phyloP scores from a whole-genome alignment of 2,113 vertebrate genomes.

The Hyperoodon ampullatus region DNA sequence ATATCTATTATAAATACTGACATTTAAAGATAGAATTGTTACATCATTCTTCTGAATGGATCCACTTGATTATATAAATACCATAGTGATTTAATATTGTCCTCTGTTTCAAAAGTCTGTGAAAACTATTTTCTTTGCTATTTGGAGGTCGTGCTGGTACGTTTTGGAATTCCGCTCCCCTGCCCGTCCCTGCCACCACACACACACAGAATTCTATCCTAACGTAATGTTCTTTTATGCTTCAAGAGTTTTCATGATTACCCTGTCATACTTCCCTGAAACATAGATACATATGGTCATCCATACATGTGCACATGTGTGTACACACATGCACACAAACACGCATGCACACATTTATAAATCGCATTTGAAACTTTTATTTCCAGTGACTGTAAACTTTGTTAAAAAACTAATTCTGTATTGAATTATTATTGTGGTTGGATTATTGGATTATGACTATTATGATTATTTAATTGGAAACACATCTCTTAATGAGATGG shows the following conservation, averaged over 20 bases:
- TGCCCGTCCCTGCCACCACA: too few relatives aligned
- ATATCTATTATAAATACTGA: neutral
- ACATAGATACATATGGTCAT: neutral
- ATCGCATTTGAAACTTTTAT: neutral
- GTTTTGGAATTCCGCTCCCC: neutral
- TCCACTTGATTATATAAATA: neutral
- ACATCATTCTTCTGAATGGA: neutral
- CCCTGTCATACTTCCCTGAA: neutral
- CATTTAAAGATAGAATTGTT: neutral
- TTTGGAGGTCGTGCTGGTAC: neutral
- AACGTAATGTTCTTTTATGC: neutral
- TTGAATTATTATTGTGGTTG: neutral
- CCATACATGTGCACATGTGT: fast-evolving
- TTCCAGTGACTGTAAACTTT: neutral
- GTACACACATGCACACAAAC: neutral
- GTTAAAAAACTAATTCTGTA: neutral
- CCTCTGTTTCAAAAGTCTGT: neutral
- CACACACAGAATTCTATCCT: neutral
- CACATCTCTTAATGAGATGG: neutral
- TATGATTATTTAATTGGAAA: neutral
- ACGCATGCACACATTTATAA: neutral
- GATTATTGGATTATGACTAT: too few relatives aligned
- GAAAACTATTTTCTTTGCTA: neutral
- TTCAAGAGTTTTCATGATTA: neutral
- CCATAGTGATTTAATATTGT: neutral